These are phyloP conservation scores for Vireo altiloquus DNA, from an alignment of 2,113 vertebrate species.

Conservation along the genomic window DNA sequence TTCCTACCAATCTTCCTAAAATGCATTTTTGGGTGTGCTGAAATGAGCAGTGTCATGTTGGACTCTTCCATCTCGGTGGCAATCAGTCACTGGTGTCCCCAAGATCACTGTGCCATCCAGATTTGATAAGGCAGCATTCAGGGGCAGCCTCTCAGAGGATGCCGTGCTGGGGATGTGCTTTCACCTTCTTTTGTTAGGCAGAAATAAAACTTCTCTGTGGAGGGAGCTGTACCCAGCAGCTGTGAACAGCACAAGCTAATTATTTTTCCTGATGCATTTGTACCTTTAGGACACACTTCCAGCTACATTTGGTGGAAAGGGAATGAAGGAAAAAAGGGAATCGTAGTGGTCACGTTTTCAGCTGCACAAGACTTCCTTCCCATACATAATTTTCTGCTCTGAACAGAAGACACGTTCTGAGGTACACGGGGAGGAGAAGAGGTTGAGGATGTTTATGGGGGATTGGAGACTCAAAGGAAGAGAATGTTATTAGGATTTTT, in stretches of 20 bases:
- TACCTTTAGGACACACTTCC: not conserved
- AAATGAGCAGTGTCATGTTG: not conserved
- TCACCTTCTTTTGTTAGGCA: not conserved
- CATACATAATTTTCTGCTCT: not conserved
- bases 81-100: not conserved
- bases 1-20: not conserved
- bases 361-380: not conserved
- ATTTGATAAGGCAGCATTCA: not conserved
- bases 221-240: not conserved
- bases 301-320: not conserved
- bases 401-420: not conserved
- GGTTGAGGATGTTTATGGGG: not conserved
- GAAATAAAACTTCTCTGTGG: not conserved
- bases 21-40: not conserved
- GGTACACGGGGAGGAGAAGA: not conserved
- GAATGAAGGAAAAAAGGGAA: not conserved
- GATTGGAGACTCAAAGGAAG: not conserved
- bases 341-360: accelerated
- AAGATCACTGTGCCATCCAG: not conserved
- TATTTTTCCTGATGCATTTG: not conserved
- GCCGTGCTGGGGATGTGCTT: not conserved
- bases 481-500: not conserved
- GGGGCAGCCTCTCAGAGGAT: not conserved
- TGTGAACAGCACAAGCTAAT: not conserved
- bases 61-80: not conserved